These are phyloP conservation scores for Sturmia bella DNA, from an alignment of 2,888 invertebrate genomes.

Conservation along the genomic window DNA sequence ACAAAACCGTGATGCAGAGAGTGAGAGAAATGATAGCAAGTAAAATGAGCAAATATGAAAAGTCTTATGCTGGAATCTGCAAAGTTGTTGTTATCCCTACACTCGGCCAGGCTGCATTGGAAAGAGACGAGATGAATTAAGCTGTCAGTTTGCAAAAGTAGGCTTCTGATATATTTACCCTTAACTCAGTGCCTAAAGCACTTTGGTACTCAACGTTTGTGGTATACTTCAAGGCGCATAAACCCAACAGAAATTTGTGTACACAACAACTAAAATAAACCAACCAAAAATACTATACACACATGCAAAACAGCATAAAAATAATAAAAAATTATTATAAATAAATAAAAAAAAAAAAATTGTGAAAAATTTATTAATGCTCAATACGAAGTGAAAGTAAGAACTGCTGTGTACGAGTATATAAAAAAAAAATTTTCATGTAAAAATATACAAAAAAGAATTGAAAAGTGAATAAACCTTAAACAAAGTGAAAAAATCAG, in stretches of 20 bases:
- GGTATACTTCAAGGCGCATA: constrained; percentile 65
- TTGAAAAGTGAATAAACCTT: background rate
- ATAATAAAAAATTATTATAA: constrained; percentile 5
- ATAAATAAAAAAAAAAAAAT: background rate
- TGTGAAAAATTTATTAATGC: constrained; percentile 5
- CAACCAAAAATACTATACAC: constrained; percentile 35
- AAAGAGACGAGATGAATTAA: constrained; percentile 35
- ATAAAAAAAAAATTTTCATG: background rate
- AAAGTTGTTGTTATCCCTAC: constrained; percentile 3
- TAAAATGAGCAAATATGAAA: constrained; percentile 6
- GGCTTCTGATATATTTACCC: constrained; percentile 62
- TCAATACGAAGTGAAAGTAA: constrained; percentile 15
- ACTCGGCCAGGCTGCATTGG: constrained; percentile 21
- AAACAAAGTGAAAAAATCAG: background rate
- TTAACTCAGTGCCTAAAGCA: constrained; percentile 69
- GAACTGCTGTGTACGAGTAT: constrained; percentile 3
- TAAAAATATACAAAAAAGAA: background rate
- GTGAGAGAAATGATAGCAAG: background rate
- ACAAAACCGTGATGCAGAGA: background rate
- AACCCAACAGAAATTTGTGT: constrained; percentile 57
- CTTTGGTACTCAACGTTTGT: constrained; percentile 65
- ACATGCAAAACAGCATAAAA: constrained; percentile 22
- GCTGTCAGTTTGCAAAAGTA: constrained; percentile 43
- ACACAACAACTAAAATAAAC: constrained; percentile 53
- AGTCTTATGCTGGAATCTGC: constrained; percentile 45